Evolutionary conservation across 2,797 vertebrate species (phyloP), one percentile per base, ranked within the genome.

Genomic region (Argyrosomus regius): DNA sequence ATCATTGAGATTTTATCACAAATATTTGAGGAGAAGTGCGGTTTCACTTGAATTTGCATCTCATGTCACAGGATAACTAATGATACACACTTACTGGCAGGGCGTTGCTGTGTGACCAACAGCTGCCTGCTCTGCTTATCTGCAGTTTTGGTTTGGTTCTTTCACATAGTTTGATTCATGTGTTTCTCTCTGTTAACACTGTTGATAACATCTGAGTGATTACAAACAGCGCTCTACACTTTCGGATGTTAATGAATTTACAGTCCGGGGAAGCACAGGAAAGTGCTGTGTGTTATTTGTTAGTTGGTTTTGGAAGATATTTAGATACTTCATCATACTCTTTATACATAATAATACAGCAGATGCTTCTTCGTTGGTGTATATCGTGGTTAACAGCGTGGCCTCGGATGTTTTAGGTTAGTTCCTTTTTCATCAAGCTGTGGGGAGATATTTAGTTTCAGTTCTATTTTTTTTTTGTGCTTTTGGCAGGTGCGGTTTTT

Each of bases 41-140:
- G 60, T 67, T 86, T 83, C 45, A 45, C 14, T 78, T 18, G 45
- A 8, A 81, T 88, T 85, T 88, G 85, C 81, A 81, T 87, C 65
- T 86, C 52, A 72, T 45, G 66, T 66, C 17, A 16, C 45, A 50
- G 59, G 22, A 24, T 8, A 59, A 58, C 35, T 73, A 28, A 45
- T 39, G 24, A 45, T 56, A 46, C 58, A 56, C 18, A 45, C 20
- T 82, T 82, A 66, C 79, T 76, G 80, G 81, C 74, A 83, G 64
- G 13, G 60, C 16, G 67, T 28, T 3, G 49, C 61, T 74, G 14
- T 85, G 56, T 56, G 63, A 54, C 50, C 24, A 75, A 56, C 72
- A 81, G 77, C 82, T 85, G 72, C 14, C 52, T 54, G 50, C 54
- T 67, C 54, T 7, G 78, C 59, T 75, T 73, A 48, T 82, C 56